Evolutionary conservation across 2,797 vertebrate species (phyloP).

Genomic region (Agapornis canus): DNA sequence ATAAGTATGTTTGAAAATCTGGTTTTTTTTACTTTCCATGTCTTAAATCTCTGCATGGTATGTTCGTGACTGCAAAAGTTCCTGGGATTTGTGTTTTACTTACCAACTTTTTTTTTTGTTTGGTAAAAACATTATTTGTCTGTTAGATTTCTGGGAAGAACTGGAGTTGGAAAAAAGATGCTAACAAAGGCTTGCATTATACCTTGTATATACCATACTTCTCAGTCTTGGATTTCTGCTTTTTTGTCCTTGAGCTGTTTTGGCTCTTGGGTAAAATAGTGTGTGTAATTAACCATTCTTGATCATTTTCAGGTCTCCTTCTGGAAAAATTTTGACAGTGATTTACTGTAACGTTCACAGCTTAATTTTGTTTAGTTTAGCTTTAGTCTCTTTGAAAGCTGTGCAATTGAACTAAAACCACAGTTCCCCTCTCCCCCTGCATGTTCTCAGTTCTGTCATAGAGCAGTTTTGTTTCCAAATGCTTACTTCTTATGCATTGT

Average conservation of each 20-base stretch:
- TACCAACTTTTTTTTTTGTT: neutral
- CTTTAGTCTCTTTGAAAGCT: neutral
- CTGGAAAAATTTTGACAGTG: neutral
- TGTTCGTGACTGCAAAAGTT: neutral
- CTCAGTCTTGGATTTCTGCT: neutral
- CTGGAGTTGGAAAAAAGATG: neutral
- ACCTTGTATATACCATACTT: neutral
- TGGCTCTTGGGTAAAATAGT: neutral
- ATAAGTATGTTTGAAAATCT: neutral
- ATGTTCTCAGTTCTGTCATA: neutral
- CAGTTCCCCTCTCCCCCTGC: accelerated
- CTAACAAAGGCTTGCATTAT: neutral
- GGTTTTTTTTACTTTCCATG: neutral
- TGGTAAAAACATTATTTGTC: neutral
- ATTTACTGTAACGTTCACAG: neutral
- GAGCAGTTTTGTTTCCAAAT: neutral
- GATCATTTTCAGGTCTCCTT: neutral
- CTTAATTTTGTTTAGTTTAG: neutral
- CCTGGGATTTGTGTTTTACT: neutral
- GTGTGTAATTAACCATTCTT: neutral
- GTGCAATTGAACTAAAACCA: neutral
- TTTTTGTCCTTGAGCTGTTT: neutral
- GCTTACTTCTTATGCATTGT: neutral
- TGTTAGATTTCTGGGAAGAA: neutral
- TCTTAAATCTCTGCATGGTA: neutral